Evolutionary conservation across 2,797 vertebrate species (phyloP), one percentile per base, ranked within the genome.

Genomic region (Anabacerthia variegaticeps): DNA sequence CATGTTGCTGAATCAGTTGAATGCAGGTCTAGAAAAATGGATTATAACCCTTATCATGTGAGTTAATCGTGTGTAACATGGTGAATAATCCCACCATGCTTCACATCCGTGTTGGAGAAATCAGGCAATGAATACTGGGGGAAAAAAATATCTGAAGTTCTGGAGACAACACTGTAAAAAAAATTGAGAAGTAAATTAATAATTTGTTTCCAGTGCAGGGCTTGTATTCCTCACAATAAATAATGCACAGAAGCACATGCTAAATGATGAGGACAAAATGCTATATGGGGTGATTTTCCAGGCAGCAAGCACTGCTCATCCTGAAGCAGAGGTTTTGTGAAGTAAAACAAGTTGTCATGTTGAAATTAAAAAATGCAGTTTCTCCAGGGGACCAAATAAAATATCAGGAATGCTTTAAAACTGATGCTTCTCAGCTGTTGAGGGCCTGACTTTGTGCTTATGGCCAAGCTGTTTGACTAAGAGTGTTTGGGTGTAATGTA

Each of bases 181-280:
- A 54, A 48, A 30, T 4, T 0, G 7, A 84, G 30, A 37, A 85
- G 5, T 16, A 82, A 92, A 93, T 92, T 66, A 94, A 67, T 92
- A 74, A 79, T 85, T 93, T 0, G 23, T 73, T 94, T 89, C 72
- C 27, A 74, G 14, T 37, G 32, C 13, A 27, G 19, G 27, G 49
- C 54, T 87, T 93, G 41, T 46, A 34, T 87, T 26, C 46, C 36
- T 18, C 46, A 28, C 11, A 32, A 65, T 91, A 85, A 95, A 93
- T 94, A 95, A 87, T 80, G 91, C 49, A 77, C 67, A 79, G 95
- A 86, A 58, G 21, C 79, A 54, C 46, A 48, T 65, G 61, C 5
- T 92, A 87, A 91, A 87, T 54, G 83, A 80, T 37, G 77, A 93
- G 32, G 46, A 82, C 67, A 58, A 87, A 82, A 92, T 82, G 43